Evolutionary conservation across 2,888 invertebrate species (phyloP), one percentile per base, ranked within the genome.

Genomic region (Bhutanitis thaidina): DNA sequence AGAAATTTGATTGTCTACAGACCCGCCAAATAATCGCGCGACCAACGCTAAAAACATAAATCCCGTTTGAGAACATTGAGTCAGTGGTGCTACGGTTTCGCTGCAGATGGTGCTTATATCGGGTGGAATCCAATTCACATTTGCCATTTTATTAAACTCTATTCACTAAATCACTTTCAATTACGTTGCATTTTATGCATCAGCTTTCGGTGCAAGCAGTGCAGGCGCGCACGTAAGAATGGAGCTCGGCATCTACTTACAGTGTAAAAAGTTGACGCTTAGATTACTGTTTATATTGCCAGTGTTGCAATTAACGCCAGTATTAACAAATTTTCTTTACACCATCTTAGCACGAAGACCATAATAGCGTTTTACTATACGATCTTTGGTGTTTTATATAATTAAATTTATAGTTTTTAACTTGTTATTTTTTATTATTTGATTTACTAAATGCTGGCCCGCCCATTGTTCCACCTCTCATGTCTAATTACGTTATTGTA

Each of bases 11-110:
- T 36, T 43, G 12, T 52, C 52, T 7, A 38, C n/a, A 5, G 52
- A 52, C 10, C 44, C 52, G 0, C 93, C 91, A 58, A 92, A 92
- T 1, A 93, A 64, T 48, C 84, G 86, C 0, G 91, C 71, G 0
- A 93, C 62, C 15, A 93, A 69, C 0, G 91, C 79, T 32, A 93
- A 69, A 62, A 92, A 93, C 71, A 93, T 70, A 41, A 91, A 88
- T 0, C 91, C 90, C 0, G 91, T 79, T 14, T 91, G 86, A 7
- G 91, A 88, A 60, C 93, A 93, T 54, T 91, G 91, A 0, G 92
- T 91, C 2, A 84, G 47, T 0, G 91, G 80, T 1, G 86, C 89
- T 4, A 83, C 80, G 47, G 90, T 74, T 7, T 90, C 85, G 0
- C 82, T 68, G 61, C 93, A 93, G 8, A 91, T 75, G 30, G 80